Evolutionary conservation across 2,113 vertebrate genomes (phyloP), one percentile per base, ranked within the genome.

Genomic region (Salvelinus fontinalis): DNA sequence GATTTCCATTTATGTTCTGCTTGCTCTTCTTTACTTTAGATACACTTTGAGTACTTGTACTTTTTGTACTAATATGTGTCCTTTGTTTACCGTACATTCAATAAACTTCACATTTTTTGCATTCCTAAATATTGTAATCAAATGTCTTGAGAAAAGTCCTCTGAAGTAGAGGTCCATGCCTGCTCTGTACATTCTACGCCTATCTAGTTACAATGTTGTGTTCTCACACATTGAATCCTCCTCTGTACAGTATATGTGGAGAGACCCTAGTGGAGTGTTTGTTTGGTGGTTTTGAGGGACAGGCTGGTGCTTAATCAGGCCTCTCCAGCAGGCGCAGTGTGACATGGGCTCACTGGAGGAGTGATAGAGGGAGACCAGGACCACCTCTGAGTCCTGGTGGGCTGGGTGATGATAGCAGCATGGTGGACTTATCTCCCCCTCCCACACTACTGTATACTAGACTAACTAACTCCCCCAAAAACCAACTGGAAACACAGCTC

Each of bases 361-460:
- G 65, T 87, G 87, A 86, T 83, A 88, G 57, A 5, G 49, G 83
- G 77, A 79, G 27, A 80, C 72, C 83, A 57, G 78, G 27, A 80
- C 72, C 83, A 57, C 70, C 57, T 76, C 48, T 31, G 81, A 85
- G 79, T 76, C 79, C 81, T 77, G 76, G 85, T 91, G 86, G 83
- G 27, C 71, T 18, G 13, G 78, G 77, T 85, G 92, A 94, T 94
- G 92, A 94, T 94, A 93, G 76, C 75, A 83, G 77, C 26, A 77
- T 75, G 81, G 31, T 27, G 73, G 11, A 81, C 88, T 93, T 93
- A 93, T 93, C 93, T 92, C 75, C 77, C 64, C 62, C 73, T 76
- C 67, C 85, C 89, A 92, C 79, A 72, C 77, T 73, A 75, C 20
- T 39, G 39, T 9, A 39, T 9, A 68, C 29, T 34, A 39, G 27